Base-by-base conservation (phyloP, 2,797 vertebrate genomes). In the Acestrorhynchus altus region DNA sequence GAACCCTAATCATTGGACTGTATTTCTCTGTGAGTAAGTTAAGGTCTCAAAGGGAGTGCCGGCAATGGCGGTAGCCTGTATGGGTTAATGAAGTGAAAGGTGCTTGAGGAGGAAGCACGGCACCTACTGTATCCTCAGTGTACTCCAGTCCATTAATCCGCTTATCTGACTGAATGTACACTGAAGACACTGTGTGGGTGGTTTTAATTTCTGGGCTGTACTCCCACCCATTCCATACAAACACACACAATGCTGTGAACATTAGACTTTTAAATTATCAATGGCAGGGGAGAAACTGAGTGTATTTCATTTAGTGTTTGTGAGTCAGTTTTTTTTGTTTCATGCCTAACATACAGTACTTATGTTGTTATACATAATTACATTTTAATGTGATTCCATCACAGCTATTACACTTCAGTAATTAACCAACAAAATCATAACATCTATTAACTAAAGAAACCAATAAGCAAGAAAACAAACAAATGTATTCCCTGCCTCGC, bases 131-230 rank as follows among this genome's bases (percentile, higher is more conserved):
- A 61, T 74, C 66, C 57, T 76, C 65, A 63, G 65, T 59, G 78
- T 73, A 56, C 22, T 51, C 51, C 60, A 24, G 68, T 28, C 71
- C 59, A 67, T 73, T 77, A 69, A 67, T 78, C 74, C 26, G 28
- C 52, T 77, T 42, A 65, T 80, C 67, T 60, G 47, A 68, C 39
- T 76, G 46, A 71, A 57, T 47, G 56, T 72, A 77, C 80, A 46
- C 57, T 40, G 20, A 24, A 28, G 22, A 57, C n/a, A n/a, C 61
- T 35, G 72, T 85, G 71, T 35, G 31, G 16, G 81, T 72, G 61
- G 72, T 46, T 79, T 81, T 80, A 12, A 76, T 73, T 74, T 75
- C 59, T 76, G 35, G 47, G 61, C 70, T 42, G 46, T 28, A 51
- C 71, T 42, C 42, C 44, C 31, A 77, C 46, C 26, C 63, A 61